Conservation (phyloP, 2,888 invertebrate species). For the Aproaerema taeniolella region DNA sequence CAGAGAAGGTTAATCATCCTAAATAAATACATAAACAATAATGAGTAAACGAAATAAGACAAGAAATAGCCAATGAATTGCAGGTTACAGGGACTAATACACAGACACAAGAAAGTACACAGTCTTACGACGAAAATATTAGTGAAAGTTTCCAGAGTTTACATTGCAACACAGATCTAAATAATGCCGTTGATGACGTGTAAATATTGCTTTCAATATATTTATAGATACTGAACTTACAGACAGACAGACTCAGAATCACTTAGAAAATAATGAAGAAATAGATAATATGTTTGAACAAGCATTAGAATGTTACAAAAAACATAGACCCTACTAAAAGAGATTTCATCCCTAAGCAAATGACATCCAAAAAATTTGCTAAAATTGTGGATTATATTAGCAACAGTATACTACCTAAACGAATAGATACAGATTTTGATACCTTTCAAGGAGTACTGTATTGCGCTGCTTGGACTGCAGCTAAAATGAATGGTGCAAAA, state of each 20-base stretch:
- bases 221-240: neutral
- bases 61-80: neutral
- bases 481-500: slow-evolving; percentile 13
- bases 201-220: too few relatives aligned
- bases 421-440: neutral
- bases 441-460: slow-evolving; percentile 1
- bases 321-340: neutral
- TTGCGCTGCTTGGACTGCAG: slow-evolving; percentile 5
- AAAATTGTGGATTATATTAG: neutral
- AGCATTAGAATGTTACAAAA: neutral
- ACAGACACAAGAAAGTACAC: neutral
- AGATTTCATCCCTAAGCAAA: slow-evolving; percentile 4
- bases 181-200: neutral
- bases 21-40: neutral
- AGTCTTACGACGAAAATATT: neutral
- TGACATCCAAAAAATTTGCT: slow-evolving; percentile 3
- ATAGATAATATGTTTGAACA: neutral
- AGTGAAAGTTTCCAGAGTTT: neutral
- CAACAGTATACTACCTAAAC: neutral
- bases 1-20: too few relatives aligned
- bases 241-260: neutral
- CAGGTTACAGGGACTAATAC: neutral
- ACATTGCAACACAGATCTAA: neutral
- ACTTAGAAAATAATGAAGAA: neutral
- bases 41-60: neutral